Percentiles rank a stretch among this genome's conserved stretches.
Evolutionary conservation across 2,113 vertebrate genomes (phyloP).

Genomic region (Bambusicola thoracicus): DNA sequence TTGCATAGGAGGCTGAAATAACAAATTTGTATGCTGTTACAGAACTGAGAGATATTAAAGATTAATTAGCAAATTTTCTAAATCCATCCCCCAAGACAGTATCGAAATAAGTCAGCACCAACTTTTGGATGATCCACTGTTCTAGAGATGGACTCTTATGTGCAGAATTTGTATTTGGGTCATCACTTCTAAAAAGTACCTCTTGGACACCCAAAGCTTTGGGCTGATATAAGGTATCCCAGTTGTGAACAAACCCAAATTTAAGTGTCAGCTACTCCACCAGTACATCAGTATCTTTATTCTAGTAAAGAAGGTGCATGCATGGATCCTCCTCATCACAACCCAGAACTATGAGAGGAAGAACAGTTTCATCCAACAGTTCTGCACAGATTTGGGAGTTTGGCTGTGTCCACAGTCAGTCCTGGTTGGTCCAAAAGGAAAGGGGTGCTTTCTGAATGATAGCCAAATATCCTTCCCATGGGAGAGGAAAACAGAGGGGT

Average conservation of each 20-base stretch:
- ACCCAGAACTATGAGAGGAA: neutral
- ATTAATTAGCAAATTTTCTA: neutral
- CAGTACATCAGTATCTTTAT: accelerated
- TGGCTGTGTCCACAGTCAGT: neutral
- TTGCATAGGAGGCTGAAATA: neutral
- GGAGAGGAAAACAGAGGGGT: neutral
- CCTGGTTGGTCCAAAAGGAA: neutral
- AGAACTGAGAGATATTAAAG: neutral
- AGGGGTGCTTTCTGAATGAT: neutral
- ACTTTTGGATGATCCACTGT: neutral
- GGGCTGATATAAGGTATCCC: neutral
- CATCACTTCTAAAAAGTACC: neutral
- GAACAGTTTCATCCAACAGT: neutral
- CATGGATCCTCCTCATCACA: neutral
- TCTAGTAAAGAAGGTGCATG: neutral
- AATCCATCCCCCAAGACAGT: neutral
- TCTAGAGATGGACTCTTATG: neutral
- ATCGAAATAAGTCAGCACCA: neutral
- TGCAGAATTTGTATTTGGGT: neutral
- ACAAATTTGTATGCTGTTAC: neutral
- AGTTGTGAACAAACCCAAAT: neutral
- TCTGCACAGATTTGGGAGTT: neutral
- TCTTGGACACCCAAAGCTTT: neutral
- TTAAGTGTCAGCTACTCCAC: neutral
- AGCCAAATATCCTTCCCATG: neutral